Percentiles rank a stretch among this genome's conserved stretches.
Conservation (phyloP, 2,113 vertebrate species). For the Scolopax mira region DNA sequence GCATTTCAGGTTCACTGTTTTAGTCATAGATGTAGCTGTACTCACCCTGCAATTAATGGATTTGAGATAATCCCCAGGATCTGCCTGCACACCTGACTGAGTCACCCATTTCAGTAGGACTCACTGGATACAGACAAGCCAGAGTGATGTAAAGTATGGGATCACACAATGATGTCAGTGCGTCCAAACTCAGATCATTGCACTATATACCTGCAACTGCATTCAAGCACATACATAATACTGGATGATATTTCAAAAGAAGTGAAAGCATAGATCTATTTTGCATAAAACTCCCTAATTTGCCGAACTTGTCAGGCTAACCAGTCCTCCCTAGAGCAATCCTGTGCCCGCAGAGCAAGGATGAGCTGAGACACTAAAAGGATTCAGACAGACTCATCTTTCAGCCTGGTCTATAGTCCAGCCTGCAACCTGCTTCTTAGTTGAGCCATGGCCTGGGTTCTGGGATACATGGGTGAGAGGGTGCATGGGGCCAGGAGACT, state of each 20-base stretch:
- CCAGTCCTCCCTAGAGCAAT: background rate
- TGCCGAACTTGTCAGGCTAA: background rate
- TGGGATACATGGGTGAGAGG: fast-evolving
- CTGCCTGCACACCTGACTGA: background rate
- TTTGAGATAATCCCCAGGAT: background rate
- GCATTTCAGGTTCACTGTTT: background rate
- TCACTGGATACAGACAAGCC: background rate
- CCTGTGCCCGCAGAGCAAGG: no score
- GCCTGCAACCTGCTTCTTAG: background rate
- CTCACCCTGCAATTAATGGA: background rate
- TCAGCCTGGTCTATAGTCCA: background rate
- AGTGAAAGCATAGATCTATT: background rate
- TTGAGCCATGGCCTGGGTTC: background rate
- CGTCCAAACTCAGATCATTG: background rate
- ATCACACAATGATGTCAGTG: background rate
- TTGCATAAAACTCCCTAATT: background rate
- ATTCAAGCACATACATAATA: background rate
- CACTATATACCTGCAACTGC: background rate
- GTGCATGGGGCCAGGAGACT: no score
- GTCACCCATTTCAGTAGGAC: background rate
- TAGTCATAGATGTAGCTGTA: background rate
- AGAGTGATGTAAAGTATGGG: background rate
- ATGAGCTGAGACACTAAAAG: background rate
- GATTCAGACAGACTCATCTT: background rate
- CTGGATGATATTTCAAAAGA: background rate